Percentiles rank a stretch among this genome's conserved stretches.
phyloP scores from a whole-genome alignment of 2,888 invertebrate species.

The Sinelater perroti region DNA sequence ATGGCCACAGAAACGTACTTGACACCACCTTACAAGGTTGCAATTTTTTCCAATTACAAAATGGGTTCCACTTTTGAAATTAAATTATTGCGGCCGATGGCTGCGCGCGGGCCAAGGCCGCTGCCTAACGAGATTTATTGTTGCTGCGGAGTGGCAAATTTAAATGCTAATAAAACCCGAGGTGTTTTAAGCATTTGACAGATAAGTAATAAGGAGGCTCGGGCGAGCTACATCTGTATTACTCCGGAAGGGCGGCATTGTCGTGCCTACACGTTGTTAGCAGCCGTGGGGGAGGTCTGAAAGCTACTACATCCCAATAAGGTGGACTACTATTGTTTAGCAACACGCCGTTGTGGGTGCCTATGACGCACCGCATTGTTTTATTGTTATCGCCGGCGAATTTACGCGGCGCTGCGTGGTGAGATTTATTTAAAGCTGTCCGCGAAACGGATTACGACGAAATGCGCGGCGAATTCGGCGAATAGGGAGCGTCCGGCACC shows the following conservation, averaged over 20 bases:
- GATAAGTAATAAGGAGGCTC: conserved; percentile 30
- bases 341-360: conserved; percentile 38
- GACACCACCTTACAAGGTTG: conserved; percentile 11
- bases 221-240: conserved; percentile 39
- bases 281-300: conserved; percentile 39
- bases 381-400: conserved; percentile 34
- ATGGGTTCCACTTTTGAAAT: neutral
- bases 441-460: conserved; percentile 17
- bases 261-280: conserved; percentile 40
- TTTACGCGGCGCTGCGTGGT: conserved; percentile 23
- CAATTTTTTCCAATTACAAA: neutral
- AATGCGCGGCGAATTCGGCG: conserved; percentile 2
- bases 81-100: no score
- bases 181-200: conserved; percentile 31
- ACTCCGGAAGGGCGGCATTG: conserved; percentile 42
- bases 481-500: neutral
- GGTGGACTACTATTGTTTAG: conserved; percentile 42
- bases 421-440: conserved; percentile 20
- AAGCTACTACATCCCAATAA: conserved; percentile 43
- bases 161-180: no score
- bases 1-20: conserved; percentile 6
- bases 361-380: conserved; percentile 42
- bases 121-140: neutral
- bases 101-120: no score
- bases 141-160: conserved; percentile 6